These are phyloP conservation scores for Siniperca scherzeri DNA, from an alignment of 2,797 vertebrate species.

Conservation along the genomic window DNA sequence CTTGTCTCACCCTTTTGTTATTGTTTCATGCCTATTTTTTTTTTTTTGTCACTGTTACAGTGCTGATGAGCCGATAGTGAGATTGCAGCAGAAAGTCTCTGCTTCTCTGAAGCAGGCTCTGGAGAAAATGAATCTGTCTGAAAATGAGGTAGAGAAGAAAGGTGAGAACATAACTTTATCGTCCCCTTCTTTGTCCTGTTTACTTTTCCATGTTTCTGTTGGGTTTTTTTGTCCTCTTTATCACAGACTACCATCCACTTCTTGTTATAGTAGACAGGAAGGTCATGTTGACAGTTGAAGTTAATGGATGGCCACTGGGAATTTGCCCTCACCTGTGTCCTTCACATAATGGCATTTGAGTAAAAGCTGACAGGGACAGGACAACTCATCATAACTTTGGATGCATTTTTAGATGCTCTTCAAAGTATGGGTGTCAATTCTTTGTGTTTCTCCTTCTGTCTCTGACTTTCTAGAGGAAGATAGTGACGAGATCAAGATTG, in stretches of 20 bases:
- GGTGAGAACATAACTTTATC: constrained; percentile 80
- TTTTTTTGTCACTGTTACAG: constrained; percentile 76
- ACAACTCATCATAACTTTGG: constrained; percentile 16
- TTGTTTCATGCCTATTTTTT: constrained; percentile 14
- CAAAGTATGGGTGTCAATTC: neutral
- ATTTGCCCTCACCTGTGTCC: constrained; percentile 52
- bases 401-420: constrained; percentile 45
- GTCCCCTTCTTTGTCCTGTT: neutral
- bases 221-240: constrained; percentile 13
- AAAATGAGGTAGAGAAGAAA: constrained; percentile 85
- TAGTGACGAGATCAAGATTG: constrained; percentile 93
- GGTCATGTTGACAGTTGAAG: constrained; percentile 66
- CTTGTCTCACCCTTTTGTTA: neutral
- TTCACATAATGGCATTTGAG: constrained; percentile 55
- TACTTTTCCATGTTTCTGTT: neutral
- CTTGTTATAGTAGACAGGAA: constrained; percentile 48
- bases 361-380: constrained; percentile 50
- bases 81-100: constrained; percentile 92
- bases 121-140: constrained; percentile 94
- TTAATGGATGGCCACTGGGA: constrained; percentile 68
- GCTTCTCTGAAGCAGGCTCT: constrained; percentile 95
- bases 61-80: constrained; percentile 92
- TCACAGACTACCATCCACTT: constrained; percentile 21
- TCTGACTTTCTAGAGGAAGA: constrained; percentile 88
- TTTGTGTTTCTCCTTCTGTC: constrained; percentile 22